Evolutionary conservation across 2,888 invertebrate genomes (phyloP), one percentile per base, ranked within the genome.

Genomic region (Ornithoptera priamus): DNA sequence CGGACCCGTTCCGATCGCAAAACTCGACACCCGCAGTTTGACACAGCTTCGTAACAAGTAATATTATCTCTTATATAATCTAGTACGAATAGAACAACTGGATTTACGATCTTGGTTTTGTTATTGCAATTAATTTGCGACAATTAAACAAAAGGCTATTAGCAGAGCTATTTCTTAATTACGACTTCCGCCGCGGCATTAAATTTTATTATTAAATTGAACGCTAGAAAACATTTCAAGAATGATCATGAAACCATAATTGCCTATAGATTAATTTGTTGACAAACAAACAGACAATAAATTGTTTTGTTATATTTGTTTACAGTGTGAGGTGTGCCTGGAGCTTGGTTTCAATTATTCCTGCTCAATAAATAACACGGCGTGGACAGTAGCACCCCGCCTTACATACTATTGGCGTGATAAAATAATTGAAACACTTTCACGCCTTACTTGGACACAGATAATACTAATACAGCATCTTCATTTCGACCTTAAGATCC

Each of bases 1-100:
- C 69, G 75, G 68, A 73, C 72, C 72, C 71, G 78, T 77, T 76
- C 75, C 76, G 89, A 89, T 90, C 78, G 83, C 80, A 72, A 74
- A 73, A 74, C 72, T 76, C 75, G 88, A 90, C 89, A 85, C 83
- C 85, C 86, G 85, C 62, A 70, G 71, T 75, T 72, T 83, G 78
- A 83, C 82, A 79, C 78, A 75, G 76, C 68, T 63, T 60, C 39
- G 62, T 62, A 66, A 53, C 30, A 42, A 15, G 53, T 8, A 46
- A 24, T 36, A 22, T 12, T 58, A 58, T 58, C 57, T 22, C 10
- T 58, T 22, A 58, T 58, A 58, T 58, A 58, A 58, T 58, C 57
- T 58, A 58, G 22, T 58, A 58, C 36, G 36, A 60, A 60, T 60
- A 60, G 30, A 60, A 36, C 24, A 60, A 60, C 24, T 30, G 18